A percentile compares a stretch with the other conserved stretches of the same genome.
phyloP scores from a whole-genome alignment of 2,888 invertebrate species.

The Myopa tessellatipennis region DNA sequence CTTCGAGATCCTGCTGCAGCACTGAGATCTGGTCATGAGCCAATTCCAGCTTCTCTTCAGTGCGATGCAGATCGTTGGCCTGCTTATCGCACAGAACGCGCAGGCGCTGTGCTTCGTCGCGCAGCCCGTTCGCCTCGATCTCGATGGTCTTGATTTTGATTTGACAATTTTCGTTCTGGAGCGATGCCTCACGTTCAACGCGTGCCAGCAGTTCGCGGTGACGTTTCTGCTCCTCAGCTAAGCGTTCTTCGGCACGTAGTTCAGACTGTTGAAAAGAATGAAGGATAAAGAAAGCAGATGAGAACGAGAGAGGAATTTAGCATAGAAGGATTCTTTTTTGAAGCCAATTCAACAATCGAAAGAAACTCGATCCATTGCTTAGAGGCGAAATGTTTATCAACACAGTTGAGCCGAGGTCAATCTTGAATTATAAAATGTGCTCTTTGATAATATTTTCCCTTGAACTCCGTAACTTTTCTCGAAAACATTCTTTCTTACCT shows the following conservation, averaged over 20 bases:
- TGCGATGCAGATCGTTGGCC: constrained; percentile 70
- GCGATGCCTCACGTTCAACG: constrained; percentile 84
- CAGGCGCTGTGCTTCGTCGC: constrained; percentile 75
- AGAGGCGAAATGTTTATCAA: too few relatives aligned
- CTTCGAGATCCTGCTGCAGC: constrained; percentile 71
- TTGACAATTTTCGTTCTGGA: constrained; percentile 81
- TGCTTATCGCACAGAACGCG: constrained; percentile 74
- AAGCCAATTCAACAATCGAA: too few relatives aligned
- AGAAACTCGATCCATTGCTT: too few relatives aligned
- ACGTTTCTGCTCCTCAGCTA: constrained; percentile 85
- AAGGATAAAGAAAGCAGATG: neutral
- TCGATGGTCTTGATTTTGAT: constrained; percentile 79
- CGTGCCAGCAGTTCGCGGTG: constrained; percentile 85
- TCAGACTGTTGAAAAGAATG: constrained; percentile 72
- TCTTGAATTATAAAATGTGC: too few relatives aligned
- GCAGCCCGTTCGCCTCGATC: constrained; percentile 74
- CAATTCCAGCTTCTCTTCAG: constrained; percentile 71
- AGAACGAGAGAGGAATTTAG: neutral
- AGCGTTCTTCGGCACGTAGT: constrained; percentile 78
- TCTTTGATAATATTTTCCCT: neutral
- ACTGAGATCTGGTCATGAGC: constrained; percentile 70
- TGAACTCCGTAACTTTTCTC: constrained; percentile 14
- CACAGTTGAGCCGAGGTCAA: too few relatives aligned
- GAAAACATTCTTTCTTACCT: constrained; percentile 66
- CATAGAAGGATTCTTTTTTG: too few relatives aligned